Percentiles rank a stretch among this genome's conserved stretches.
Conservation (phyloP, 2,113 vertebrate species). For the Thalassarche chlororhynchos region DNA sequence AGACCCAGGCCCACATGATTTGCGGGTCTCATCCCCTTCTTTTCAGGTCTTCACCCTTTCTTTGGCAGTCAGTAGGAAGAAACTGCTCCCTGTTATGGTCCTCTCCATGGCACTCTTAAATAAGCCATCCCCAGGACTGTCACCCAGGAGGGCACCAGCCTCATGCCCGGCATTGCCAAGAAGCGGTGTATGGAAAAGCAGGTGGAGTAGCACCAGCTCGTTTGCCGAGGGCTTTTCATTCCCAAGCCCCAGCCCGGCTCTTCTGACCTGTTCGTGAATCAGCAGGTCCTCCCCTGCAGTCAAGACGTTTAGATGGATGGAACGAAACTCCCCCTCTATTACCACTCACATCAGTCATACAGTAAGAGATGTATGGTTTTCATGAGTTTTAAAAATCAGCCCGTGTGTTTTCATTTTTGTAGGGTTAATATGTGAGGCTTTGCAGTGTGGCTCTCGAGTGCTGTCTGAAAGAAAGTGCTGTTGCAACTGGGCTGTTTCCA, state of each 20-base stretch:
- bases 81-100: not conserved
- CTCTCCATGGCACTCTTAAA: not conserved
- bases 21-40: not conserved
- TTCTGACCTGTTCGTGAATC: not conserved
- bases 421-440: not conserved
- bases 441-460: not conserved
- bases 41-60: not conserved
- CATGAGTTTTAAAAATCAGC: not conserved
- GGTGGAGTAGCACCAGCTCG: not conserved
- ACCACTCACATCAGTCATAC: not conserved
- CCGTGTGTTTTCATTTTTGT: not conserved
- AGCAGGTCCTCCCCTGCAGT: not conserved
- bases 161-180: not conserved
- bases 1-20: not conserved
- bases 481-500: not conserved
- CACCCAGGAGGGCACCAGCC: not conserved
- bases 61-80: not conserved
- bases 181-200: not conserved
- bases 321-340: not conserved
- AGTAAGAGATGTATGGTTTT: not conserved
- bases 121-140: not conserved
- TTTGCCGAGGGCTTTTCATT: fast-evolving
- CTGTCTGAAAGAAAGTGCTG: not conserved
- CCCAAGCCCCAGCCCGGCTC: not conserved
- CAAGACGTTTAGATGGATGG: not conserved